Base-by-base conservation (phyloP, 2,113 vertebrate species). In the Centropus unirufus region DNA sequence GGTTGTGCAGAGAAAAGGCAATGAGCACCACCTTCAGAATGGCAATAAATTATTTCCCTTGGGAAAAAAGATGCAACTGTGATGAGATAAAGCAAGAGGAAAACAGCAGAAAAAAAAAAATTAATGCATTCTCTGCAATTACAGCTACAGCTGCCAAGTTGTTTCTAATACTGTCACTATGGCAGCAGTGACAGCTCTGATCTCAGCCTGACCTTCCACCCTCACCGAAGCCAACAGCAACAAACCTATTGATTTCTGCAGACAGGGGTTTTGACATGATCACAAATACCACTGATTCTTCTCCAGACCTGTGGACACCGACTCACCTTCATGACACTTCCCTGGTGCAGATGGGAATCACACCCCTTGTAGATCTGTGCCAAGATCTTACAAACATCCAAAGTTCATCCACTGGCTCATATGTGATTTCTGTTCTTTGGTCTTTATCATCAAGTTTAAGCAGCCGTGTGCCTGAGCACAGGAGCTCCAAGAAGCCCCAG, bases 1-100 rank as follows among this genome's bases (percentile, higher is more conserved):
- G 90, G 61, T 11, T 76, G 92, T 59, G 67, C 79, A 27, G 74
- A 61, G 62, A 67, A 34, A 83, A 47, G 94, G 78, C 49, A 67
- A 22, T 2, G 68, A 95, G 82, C 87, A 96, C 61, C 92, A 91
- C 94, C 85, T 90, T 81, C 92, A 93, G 75, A 95, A 70, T 5
- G 19, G 92, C 92, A 44, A 49, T 52, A 70, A 95, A 95, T 86
- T 27, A 54, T 67, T 81, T 54, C 95, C 88, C 95, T 44, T 0
- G 88, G 76, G 95, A 89, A 6, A 55, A 68, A 57, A 90, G 92
- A 42, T 67, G 92, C 83, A 75, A 78, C 47, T 3, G 80, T 1
- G 64, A 68, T 0, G 26, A 89, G 87, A 76, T n/a, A 46, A 87
- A 58, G 85, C 0, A 0, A 67, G 69, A 72, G 82, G 89, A 18